Evolutionary conservation across 2,888 invertebrate genomes (phyloP), one percentile per base, ranked within the genome.

Genomic region (Cremastinae sp.): DNA sequence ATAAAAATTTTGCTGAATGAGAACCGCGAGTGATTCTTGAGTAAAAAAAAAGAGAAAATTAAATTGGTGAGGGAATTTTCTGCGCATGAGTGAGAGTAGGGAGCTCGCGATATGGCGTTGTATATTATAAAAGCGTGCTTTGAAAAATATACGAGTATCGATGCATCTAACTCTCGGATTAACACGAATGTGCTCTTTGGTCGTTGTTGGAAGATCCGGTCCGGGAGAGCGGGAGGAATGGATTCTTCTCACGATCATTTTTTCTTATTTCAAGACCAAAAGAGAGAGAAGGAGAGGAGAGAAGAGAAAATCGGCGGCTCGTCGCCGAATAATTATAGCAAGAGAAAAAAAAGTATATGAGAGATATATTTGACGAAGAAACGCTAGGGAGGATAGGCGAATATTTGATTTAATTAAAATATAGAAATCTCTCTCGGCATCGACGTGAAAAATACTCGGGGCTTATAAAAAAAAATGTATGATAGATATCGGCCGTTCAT

Each of bases 141-240:
- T 55, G 66, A 37, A 59, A 61, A 65, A 56, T 35, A 53, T 22
- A 37, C 49, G 65, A 77, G 76, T 61, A 74, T 77, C 77, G 77
- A 74, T 65, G 74, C 79, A 74, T 74, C 76, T 77, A 74, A 79
- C 78, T 77, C 77, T 77, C 49, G 64, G 77, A 64, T 74, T 77
- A 74, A 77, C 79, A 77, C 72, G 77, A 79, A 79, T 77, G 79
- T 77, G 71, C 79, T 79, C 79, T 79, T 79, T 79, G 71, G 76
- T 69, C 64, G 74, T 70, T 69, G 72, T 74, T 70, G 74, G 65
- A 59, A 41, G 73, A 77, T 74, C 77, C 74, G 74, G 77, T 77
- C 70, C 64, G 28, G 28, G 28, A 20, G 18, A 43, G 69, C 74
- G 62, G 74, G 74, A 70, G 77, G 74, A 74, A 74, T 61, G 77